phyloP scores from a whole-genome alignment of 2,797 vertebrate genomes.

The Mareca strepera region DNA sequence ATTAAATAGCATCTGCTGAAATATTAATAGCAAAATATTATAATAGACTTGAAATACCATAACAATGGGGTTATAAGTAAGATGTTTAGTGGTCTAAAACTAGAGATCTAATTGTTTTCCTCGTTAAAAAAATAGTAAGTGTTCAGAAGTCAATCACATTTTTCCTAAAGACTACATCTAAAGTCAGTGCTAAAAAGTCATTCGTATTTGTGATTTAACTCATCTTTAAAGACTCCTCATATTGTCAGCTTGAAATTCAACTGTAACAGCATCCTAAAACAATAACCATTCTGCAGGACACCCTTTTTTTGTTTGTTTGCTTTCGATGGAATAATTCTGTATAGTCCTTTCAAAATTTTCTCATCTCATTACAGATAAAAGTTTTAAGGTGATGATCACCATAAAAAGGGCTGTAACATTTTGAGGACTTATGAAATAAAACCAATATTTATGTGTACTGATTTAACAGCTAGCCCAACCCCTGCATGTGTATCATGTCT shows the following conservation, averaged over 20 bases:
- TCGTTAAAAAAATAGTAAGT: background rate
- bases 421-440: background rate
- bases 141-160: background rate
- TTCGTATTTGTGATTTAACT: background rate
- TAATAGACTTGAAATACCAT: slow-evolving; percentile 4
- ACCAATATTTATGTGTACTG: fast-evolving
- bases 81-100: slow-evolving; percentile 9
- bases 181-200: background rate
- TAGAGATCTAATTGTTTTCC: background rate
- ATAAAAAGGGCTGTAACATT: background rate
- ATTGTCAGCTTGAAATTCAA: background rate
- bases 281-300: background rate
- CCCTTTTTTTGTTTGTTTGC: background rate
- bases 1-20: background rate
- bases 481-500: background rate
- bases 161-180: too few relatives aligned
- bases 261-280: background rate
- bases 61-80: background rate
- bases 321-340: background rate
- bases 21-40: background rate
- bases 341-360: background rate
- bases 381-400: background rate
- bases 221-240: background rate
- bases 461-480: background rate
- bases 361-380: background rate